Evolutionary conservation across 2,888 invertebrate species (phyloP).

Genomic region (Cephonodes hylas): DNA sequence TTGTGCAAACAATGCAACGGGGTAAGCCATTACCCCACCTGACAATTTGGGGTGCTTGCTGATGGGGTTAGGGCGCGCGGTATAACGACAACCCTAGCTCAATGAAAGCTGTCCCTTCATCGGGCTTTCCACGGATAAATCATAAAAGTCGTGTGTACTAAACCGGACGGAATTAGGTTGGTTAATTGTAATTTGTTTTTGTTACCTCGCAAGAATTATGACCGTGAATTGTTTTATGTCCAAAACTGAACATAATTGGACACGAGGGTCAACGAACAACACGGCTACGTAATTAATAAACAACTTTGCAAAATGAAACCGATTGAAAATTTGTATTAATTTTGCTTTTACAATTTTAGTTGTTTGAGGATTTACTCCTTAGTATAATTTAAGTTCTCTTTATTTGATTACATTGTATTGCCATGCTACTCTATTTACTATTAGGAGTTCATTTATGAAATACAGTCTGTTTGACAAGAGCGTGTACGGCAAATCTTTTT

Average conservation of each 20-base stretch:
- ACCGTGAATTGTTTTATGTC: slow-evolving; percentile 42
- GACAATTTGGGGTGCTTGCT: neutral
- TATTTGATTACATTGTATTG: too few species aligned
- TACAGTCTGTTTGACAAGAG: too few species aligned
- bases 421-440: too few species aligned
- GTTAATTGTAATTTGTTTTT: slow-evolving; percentile 53
- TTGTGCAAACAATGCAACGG: neutral
- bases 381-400: too few species aligned
- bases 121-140: slow-evolving; percentile 49
- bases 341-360: neutral
- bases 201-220: slow-evolving; percentile 37
- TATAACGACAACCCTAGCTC: slow-evolving; percentile 9
- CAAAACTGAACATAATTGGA: slow-evolving; percentile 26
- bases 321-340: neutral
- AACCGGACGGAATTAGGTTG: slow-evolving; percentile 46
- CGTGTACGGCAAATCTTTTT: too few species aligned
- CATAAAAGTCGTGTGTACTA: slow-evolving; percentile 49
- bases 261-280: slow-evolving; percentile 7
- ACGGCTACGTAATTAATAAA: neutral
- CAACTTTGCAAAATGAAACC: neutral
- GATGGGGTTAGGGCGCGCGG: neutral
- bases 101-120: slow-evolving; percentile 12
- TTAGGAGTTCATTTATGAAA: neutral
- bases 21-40: neutral
- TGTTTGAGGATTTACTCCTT: neutral